These are phyloP conservation scores for Anoplius nigerrimus DNA, from an alignment of 2,888 invertebrate genomes.

Conservation along the genomic window DNA sequence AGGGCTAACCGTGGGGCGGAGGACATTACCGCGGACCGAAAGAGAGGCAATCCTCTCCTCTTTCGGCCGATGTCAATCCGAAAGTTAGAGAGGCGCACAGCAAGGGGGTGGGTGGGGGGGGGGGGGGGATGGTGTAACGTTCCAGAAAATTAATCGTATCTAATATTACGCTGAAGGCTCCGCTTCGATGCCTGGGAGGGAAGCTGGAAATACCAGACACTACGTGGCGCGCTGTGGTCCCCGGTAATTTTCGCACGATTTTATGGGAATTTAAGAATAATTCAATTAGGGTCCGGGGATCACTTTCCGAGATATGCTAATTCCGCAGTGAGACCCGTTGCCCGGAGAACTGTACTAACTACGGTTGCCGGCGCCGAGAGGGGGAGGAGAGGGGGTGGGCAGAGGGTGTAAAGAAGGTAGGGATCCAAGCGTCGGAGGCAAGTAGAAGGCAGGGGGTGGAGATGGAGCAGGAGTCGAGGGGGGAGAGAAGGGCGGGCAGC, in stretches of 20 bases:
- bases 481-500: slow-evolving; percentile 30
- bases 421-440: slow-evolving; percentile 5
- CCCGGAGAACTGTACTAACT: slow-evolving; percentile 49
- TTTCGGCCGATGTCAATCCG: not conserved
- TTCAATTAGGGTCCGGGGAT: slow-evolving; percentile 74
- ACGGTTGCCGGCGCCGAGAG: slow-evolving; percentile 25
- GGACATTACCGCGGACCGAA: not conserved
- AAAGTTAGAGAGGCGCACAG: not conserved
- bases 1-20: too few relatives aligned
- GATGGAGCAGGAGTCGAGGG: slow-evolving; percentile 16
- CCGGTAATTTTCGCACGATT: slow-evolving; percentile 74
- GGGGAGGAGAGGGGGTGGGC: slow-evolving; percentile 12
- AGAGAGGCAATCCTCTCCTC: not conserved
- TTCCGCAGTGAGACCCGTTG: slow-evolving; percentile 59
- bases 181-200: slow-evolving; percentile 12
- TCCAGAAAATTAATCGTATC: slow-evolving; percentile 72
- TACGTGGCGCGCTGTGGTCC: slow-evolving; percentile 40
- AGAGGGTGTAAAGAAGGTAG: slow-evolving; percentile 6
- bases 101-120: too few relatives aligned
- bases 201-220: slow-evolving; percentile 25
- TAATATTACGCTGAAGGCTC: slow-evolving; percentile 54
- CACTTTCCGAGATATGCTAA: slow-evolving; percentile 74
- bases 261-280: slow-evolving; percentile 76
- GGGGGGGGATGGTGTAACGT: slow-evolving; percentile 62
- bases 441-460: slow-evolving; percentile 12